Evolutionary conservation across 2,797 vertebrate species (phyloP).

Genomic region (Fistularia commersonii): DNA sequence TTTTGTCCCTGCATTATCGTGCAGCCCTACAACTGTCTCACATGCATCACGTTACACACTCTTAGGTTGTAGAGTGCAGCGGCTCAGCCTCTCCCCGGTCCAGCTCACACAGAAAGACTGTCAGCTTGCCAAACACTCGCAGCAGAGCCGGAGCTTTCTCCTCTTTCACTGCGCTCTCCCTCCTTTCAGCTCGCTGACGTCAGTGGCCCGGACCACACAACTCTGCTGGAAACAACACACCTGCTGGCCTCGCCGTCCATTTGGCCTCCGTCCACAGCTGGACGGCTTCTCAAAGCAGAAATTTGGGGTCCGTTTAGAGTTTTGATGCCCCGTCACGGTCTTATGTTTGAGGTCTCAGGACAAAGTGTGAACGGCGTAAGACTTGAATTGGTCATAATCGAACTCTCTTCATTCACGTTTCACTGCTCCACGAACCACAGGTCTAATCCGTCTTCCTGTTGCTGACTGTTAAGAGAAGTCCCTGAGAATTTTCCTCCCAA

Average conservation of each 20-base stretch:
- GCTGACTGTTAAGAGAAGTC: slow-evolving; percentile 29
- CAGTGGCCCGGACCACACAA: slow-evolving; percentile 59
- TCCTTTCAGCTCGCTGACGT: slow-evolving; percentile 58
- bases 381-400: slow-evolving; percentile 17
- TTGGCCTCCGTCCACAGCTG: slow-evolving; percentile 37
- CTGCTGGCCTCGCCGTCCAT: slow-evolving; percentile 67
- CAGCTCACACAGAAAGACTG: slow-evolving; percentile 34
- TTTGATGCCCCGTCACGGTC: slow-evolving; percentile 39
- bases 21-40: too few relatives aligned
- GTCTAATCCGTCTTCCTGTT: slow-evolving; percentile 37
- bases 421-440: slow-evolving; percentile 11
- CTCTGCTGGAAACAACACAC: slow-evolving; percentile 72
- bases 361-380: too few relatives aligned
- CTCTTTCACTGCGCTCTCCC: slow-evolving; percentile 45
- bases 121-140: slow-evolving; percentile 46
- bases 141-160: slow-evolving; percentile 35
- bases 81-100: slow-evolving; percentile 5
- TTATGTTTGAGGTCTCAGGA: too few relatives aligned
- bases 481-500: slow-evolving; percentile 33
- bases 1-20: too few relatives aligned
- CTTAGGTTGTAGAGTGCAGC: slow-evolving; percentile 31
- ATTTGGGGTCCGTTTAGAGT: slow-evolving; percentile 40
- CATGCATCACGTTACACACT: too few relatives aligned
- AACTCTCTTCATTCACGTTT: slow-evolving; percentile 18
- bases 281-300: not conserved